Conservation (phyloP, 2,888 invertebrate genomes). For the Cecidostiba fungosa region DNA sequence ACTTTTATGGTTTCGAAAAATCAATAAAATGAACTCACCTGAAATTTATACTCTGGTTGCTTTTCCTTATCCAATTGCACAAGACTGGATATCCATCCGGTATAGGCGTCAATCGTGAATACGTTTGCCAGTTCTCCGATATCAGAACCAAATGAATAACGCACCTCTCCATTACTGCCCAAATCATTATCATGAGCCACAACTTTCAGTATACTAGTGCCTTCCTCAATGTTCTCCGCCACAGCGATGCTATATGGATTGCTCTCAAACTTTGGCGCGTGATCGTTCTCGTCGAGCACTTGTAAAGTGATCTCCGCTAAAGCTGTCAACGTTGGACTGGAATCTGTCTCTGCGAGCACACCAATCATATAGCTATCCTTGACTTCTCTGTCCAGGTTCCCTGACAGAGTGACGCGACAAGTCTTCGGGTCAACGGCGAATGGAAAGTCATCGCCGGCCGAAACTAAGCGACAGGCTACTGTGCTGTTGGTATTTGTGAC, state of each 20-base stretch:
- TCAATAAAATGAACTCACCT: conserved; percentile 74
- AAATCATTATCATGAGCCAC: conserved; percentile 87
- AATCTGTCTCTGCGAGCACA: conserved; percentile 86
- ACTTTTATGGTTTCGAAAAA: too few relatives aligned
- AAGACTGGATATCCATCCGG: conserved; percentile 92
- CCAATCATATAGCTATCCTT: conserved; percentile 87
- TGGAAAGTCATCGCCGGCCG: conserved; percentile 82
- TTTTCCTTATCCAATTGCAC: conserved; percentile 90
- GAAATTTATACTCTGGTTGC: conserved; percentile 88
- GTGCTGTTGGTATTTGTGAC: conserved; percentile 84
- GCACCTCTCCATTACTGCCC: conserved; percentile 92
- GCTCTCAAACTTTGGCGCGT: conserved; percentile 92
- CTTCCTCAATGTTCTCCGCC: conserved; percentile 92
- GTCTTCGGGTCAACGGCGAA: conserved; percentile 88
- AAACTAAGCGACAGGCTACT: conserved; percentile 84
- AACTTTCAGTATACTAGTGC: conserved; percentile 88
- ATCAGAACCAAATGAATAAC: conserved; percentile 88
- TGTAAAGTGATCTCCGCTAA: conserved; percentile 88
- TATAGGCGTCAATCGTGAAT: conserved; percentile 92
- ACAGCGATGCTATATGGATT: conserved; percentile 89
- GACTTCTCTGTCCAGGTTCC: conserved; percentile 89
- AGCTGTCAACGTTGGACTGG: conserved; percentile 87
- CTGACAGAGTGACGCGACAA: conserved; percentile 86
- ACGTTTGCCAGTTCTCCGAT: conserved; percentile 84
- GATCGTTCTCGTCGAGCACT: conserved; percentile 95